Conservation (phyloP, 2,113 vertebrate species). For the Platanista minor region DNA sequence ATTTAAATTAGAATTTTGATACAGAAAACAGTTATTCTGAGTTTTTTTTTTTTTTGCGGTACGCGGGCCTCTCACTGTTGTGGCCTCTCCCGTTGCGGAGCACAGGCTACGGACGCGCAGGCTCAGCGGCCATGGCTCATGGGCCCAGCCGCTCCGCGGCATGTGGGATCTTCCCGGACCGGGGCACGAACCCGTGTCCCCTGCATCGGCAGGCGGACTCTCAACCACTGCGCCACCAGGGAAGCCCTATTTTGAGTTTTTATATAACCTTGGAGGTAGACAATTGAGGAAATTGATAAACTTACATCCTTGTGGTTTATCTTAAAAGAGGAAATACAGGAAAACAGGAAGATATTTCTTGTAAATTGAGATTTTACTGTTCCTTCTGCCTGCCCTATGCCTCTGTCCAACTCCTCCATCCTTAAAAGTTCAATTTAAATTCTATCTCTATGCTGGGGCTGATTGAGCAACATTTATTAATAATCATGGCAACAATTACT, state of each 20-base stretch:
- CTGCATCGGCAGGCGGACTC: no score
- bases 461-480: neutral
- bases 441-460: neutral
- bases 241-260: constrained; percentile 28
- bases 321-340: constrained; percentile 6
- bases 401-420: neutral
- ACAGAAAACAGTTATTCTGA: neutral
- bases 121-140: no score
- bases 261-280: neutral
- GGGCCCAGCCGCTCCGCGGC: no score
- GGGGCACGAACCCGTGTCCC: no score
- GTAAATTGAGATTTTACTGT: constrained; percentile 24
- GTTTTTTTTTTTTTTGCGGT: constrained; percentile 29
- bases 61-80: no score
- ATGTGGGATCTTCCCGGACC: no score
- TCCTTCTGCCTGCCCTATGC: neutral
- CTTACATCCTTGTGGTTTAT: neutral
- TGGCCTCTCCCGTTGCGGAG: no score
- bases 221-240: no score
- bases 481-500: neutral
- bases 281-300: constrained; percentile 21
- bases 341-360: neutral
- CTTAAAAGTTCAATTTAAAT: constrained; percentile 19
- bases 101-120: no score
- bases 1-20: constrained; percentile 15